Base-by-base conservation (phyloP, 2,888 invertebrate genomes). In the Eilema sororculum region DNA sequence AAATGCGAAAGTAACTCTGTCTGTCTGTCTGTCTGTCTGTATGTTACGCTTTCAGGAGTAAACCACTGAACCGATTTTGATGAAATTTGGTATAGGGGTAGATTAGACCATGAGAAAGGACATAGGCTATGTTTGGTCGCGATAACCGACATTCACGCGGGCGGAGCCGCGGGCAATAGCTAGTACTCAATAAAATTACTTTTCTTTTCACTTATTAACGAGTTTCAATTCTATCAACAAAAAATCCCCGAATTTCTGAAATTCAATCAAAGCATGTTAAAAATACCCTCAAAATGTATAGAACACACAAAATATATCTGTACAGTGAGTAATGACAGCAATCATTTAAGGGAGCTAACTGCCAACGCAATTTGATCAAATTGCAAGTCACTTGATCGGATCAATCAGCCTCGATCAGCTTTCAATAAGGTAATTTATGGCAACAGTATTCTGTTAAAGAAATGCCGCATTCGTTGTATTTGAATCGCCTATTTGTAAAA, bases 371-470 rank as follows among this genome's bases (percentile, higher is more conserved):
- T 78, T 80, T 67, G 74, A 74, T 73, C 71, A 78, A 80, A 80
- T 77, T 59, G 76, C 80, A 78, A 80, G 80, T 80, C 80, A 80
- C 72, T 61, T 33, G 52, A 75, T 76, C 73, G 71, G 68, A 80
- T 82, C 80, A 73, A 82, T 80, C 82, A 78, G 75, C 61, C 57
- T 63, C 68, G 73, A 76, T 66, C 66, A 59, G 66, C 66, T 61
- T 58, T 62, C 68, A 76, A 76, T 71, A 74, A 77, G 71, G 72
- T 65, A 73, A 77, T 80, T 80, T 80, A 76, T 72, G 75, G 68
- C 57, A 73, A 37, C 71, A 74, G 68, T 77, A 75, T 68, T 75
- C 67, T 67, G 58, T 56, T 46, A 66, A 68, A 68, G 60, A 65
- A 52, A 74, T 52, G 46, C 46, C 16, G 37, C 62, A 41, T 62